Evolutionary conservation across 2,797 vertebrate genomes (phyloP).

Genomic region (Nannoperca obscura): DNA sequence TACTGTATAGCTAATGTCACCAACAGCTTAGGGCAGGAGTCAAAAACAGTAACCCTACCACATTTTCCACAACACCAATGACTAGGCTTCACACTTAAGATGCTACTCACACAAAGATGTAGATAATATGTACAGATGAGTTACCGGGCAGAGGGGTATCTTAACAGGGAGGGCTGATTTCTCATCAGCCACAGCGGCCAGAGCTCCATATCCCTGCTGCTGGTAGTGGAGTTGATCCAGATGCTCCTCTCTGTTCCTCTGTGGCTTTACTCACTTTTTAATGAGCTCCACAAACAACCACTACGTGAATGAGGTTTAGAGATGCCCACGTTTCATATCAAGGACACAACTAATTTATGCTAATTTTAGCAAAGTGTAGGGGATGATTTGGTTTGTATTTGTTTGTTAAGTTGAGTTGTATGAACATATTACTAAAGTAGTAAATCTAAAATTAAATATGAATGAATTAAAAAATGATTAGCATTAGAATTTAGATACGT

Average conservation of each 20-base stretch:
- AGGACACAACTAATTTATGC: slow-evolving; percentile 60
- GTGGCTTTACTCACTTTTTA: slow-evolving; percentile 66
- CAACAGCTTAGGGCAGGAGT: neutral
- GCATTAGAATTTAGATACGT: neutral
- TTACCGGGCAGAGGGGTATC: neutral
- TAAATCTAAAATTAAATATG: neutral
- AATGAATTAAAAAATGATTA: neutral
- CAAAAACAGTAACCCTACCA: neutral
- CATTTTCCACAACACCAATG: neutral
- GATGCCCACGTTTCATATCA: slow-evolving; percentile 55
- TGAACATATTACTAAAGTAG: neutral
- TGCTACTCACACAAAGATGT: neutral
- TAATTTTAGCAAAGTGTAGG: slow-evolving; percentile 29
- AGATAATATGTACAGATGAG: neutral
- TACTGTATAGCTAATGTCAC: neutral
- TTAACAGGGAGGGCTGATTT: neutral
- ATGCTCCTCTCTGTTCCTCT: slow-evolving; percentile 53
- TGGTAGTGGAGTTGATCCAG: slow-evolving; percentile 58
- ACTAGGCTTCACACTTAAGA: neutral
- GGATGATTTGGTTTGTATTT: slow-evolving; percentile 38
- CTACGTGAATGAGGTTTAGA: slow-evolving; percentile 50
- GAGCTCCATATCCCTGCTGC: slow-evolving; percentile 42
- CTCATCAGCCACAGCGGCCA: slow-evolving; percentile 26
- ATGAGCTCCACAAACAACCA: slow-evolving; percentile 68
- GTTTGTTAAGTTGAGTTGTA: slow-evolving; percentile 38